Evolutionary conservation across 1,140 invertebrate species (phyloP).

Genomic region (Mesaphorura yosii): DNA sequence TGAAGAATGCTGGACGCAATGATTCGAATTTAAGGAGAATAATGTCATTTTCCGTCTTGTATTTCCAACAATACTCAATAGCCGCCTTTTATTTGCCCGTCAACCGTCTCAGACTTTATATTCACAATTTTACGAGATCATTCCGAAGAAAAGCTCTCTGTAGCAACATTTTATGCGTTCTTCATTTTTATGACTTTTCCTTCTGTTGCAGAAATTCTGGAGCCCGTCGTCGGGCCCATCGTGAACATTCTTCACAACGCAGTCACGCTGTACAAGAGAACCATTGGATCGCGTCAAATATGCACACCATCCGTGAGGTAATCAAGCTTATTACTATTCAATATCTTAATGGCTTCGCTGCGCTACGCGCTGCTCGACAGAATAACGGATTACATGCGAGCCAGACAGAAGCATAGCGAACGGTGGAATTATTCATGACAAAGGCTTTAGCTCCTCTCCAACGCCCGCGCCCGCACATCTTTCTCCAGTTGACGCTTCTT

Average conservation of each 20-base stretch:
- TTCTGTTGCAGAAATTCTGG: slow-evolving; percentile 25
- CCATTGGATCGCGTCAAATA: slow-evolving; percentile 49
- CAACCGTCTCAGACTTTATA: no score
- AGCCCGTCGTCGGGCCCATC: slow-evolving; percentile 36
- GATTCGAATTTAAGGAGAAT: no score
- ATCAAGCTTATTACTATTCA: background rate
- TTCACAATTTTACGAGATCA: no score
- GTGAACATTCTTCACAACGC: slow-evolving; percentile 55
- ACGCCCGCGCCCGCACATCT: no score
- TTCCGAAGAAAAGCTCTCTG: no score
- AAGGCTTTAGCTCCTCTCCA: no score
- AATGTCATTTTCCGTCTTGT: no score
- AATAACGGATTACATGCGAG: background rate
- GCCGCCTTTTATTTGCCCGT: no score
- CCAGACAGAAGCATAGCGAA: background rate
- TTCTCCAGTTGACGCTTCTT: no score
- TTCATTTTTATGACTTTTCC: background rate
- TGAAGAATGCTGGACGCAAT: background rate
- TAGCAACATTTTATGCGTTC: no score
- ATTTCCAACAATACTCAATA: no score
- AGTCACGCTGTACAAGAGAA: slow-evolving; percentile 55
- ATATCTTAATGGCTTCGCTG: background rate
- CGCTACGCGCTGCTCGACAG: background rate
- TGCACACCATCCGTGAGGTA: slow-evolving; percentile 42
- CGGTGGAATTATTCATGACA: no score